Evolutionary conservation across 2,113 vertebrate species (phyloP), one percentile per base, ranked within the genome.

Genomic region (Erythrocercus mccallii): DNA sequence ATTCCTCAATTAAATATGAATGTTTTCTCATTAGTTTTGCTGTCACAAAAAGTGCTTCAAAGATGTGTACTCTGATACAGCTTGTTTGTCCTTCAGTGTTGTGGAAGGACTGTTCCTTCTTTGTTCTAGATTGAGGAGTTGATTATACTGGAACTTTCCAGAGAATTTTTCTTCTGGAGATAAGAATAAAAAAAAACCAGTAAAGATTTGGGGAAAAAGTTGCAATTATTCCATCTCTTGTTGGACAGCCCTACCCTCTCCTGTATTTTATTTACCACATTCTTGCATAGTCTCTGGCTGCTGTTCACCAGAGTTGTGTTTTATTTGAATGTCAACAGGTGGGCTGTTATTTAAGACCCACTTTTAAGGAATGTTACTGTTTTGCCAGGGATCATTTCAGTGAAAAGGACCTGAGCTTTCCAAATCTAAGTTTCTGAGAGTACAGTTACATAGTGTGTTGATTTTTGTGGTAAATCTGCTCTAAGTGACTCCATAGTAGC

Each of bases 251-350:
- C 25, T 79, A 19, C 12, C 76, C 53, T 81, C 17, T 92, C 35
- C 62, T 48, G 44, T 69, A 50, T 89, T 95, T 87, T 92, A 76
- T 94, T 85, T 91, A 83, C 72, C n/a, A 38, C 84, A 65, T 92
- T 89, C 65, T 92, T 95, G 45, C 15, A 20, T n/a, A 76, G 78
- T 28, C 61, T 92, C 84, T 95, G 91, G 62, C 90, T 2, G 30
- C 84, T 73, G 70, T 87, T 95, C 56, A 16, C 87, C 61, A 27
- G 81, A 54, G 53, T 48, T 81, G 33, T 86, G 77, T 87, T 97
- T 95, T 77, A 94, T 95, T 94, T 84, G 92, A 84, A 68, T 68
- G 77, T 85, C 9, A n/a, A 81, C 86, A 94, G 94, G 92, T 95
- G 92, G 87, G 94, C 58, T 58, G 82, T 95, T 94, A 96, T 92